These are phyloP conservation scores for Patagioenas fasciata DNA, from an alignment of 2,113 vertebrate genomes.

Conservation along the genomic window DNA sequence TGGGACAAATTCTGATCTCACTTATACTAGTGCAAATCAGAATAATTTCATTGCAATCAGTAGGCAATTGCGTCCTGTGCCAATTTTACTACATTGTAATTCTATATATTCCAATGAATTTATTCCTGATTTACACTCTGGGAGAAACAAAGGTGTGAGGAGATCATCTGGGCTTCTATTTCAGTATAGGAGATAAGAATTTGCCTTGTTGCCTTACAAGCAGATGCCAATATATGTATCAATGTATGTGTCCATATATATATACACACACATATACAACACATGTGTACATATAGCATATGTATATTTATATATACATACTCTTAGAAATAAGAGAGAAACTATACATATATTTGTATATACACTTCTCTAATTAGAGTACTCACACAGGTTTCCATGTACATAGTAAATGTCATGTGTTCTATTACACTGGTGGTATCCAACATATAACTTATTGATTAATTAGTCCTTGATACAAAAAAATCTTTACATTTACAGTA, in stretches of 20 bases:
- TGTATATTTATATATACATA: neutral
- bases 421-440: conserved; percentile 17
- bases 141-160: neutral
- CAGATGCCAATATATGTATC: neutral
- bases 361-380: neutral
- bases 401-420: neutral
- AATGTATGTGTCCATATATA: neutral
- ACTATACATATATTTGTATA: conserved; percentile 6
- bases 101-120: conserved; percentile 5
- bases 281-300: conserved; percentile 20
- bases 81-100: neutral
- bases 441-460: neutral
- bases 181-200: conserved; percentile 56
- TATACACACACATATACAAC: neutral
- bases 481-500: conserved; percentile 45
- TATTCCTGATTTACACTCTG: conserved; percentile 48
- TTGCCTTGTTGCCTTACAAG: conserved; percentile 29
- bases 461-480: neutral
- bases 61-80: neutral
- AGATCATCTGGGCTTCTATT: neutral
- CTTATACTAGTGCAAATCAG: conserved; percentile 47
- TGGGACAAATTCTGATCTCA: conserved; percentile 57
- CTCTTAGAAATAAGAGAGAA: neutral
- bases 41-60: conserved; percentile 37
- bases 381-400: neutral